phyloP scores from a whole-genome alignment of 1,140 invertebrate species.

The Megathymus violae region DNA sequence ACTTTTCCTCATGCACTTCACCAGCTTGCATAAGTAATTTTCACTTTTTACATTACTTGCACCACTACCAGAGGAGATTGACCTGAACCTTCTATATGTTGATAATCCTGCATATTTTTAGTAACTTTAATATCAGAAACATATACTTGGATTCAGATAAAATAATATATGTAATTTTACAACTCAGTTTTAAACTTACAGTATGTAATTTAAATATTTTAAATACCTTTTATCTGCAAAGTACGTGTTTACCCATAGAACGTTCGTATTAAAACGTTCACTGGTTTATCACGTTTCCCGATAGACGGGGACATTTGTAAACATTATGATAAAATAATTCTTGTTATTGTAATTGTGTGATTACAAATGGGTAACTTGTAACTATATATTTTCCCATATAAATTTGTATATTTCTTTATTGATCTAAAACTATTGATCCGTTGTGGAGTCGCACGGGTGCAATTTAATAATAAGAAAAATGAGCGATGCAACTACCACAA shows the following conservation, averaged over 20 bases:
- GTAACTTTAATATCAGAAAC: not conserved
- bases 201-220: not conserved
- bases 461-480: no score
- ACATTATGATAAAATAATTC: slow-evolving; percentile 14
- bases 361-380: not conserved
- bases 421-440: no score
- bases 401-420: not conserved
- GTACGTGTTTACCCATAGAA: slow-evolving; percentile 14
- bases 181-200: not conserved
- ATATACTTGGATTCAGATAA: not conserved
- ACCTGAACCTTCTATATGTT: no score
- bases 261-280: not conserved
- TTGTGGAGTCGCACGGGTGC: no score
- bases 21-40: no score
- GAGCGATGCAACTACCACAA: no score
- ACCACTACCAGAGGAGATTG: no score
- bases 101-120: no score
- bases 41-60: no score
- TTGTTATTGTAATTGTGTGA: slow-evolving; percentile 1
- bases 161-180: not conserved
- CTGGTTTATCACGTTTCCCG: slow-evolving; percentile 7
- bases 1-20: no score
- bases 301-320: slow-evolving; percentile 3
- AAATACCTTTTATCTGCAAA: not conserved
- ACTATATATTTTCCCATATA: not conserved